Base-by-base conservation (phyloP, 2,113 vertebrate genomes). In the Poeciliopsis occidentalis region DNA sequence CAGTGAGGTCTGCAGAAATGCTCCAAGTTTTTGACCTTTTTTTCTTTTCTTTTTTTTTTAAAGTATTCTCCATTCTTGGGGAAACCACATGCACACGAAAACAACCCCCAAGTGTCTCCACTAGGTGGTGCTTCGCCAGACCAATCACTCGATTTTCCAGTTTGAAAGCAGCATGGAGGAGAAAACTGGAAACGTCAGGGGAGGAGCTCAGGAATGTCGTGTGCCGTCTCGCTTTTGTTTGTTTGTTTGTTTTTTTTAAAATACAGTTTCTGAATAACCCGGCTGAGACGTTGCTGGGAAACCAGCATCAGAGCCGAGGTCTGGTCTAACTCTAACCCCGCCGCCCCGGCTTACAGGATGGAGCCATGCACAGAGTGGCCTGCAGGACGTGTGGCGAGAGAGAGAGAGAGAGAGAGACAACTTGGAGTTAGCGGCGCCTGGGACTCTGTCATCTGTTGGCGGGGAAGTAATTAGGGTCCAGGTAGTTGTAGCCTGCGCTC, bases 401-500 rank as follows among this genome's bases (percentile, higher is more conserved):
- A 37, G 64, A 66, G 61, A 29, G 29, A 29, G 29, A 29, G 29
- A 63, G 61, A 63, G 61, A 63, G 29, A 12, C 85, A 88, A 88
- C 84, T 86, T 88, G 85, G 79, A 87, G 84, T 83, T 84, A 84
- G 47, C 76, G 80, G 65, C 71, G 65, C 75, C 72, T 68, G 84
- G 78, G 88, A 82, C 90, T 95, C 96, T 96, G 97, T 99, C 97
- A 99, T 99, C 98, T 99, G 94, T 99, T 99, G 84, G 98, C 98
- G 82, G 98, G 97, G 93, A 97, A 99, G 96, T 99, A 99, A 95
- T 99, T 99, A 81, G 98, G 98, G 95, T 99, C 98, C 95, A 99
- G 95, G 92, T 99, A 99, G 95, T 97, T 99, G 95, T 99, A 99
- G 93, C 96, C 96, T 74, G 96, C 91, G 94, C 93, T 95, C 91